These are phyloP conservation scores for Mimumesa dahlbomi DNA, from an alignment of 2,888 invertebrate genomes.

Conservation along the genomic window DNA sequence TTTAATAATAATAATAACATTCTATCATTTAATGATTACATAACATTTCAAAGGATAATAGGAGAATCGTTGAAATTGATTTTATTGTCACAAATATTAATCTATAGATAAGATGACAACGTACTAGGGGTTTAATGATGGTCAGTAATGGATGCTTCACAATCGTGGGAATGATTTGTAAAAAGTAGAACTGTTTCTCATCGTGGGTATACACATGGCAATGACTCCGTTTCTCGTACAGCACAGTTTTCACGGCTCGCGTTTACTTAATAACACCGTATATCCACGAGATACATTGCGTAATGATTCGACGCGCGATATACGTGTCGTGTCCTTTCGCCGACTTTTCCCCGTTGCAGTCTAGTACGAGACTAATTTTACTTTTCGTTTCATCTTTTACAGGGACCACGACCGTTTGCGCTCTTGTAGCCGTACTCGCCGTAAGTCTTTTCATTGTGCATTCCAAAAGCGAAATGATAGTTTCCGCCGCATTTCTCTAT, in stretches of 20 bases:
- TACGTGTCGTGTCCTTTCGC: slow-evolving; percentile 3
- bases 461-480: not conserved
- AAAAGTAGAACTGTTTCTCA: slow-evolving; percentile 20
- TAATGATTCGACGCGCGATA: not conserved
- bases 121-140: no score
- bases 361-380: not conserved
- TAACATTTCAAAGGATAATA: no score
- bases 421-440: slow-evolving; percentile 46
- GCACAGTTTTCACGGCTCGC: slow-evolving; percentile 40
- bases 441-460: slow-evolving; percentile 65
- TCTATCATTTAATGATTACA: no score
- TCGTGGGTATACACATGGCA: slow-evolving; percentile 29
- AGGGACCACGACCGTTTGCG: slow-evolving; percentile 55
- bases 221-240: slow-evolving; percentile 35
- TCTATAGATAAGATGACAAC: no score
- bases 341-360: not conserved
- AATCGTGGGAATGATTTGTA: not conserved
- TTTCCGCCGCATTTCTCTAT: not conserved
- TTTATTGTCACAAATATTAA: no score
- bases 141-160: not conserved
- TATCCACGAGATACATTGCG: slow-evolving; percentile 23
- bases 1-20: no score
- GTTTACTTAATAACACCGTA: slow-evolving; percentile 37
- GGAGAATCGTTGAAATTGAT: no score
- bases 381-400: slow-evolving; percentile 19